Evolutionary conservation across 2,888 invertebrate species (phyloP), one percentile per base, ranked within the genome.

Genomic region (Camptogramma bilineatum): DNA sequence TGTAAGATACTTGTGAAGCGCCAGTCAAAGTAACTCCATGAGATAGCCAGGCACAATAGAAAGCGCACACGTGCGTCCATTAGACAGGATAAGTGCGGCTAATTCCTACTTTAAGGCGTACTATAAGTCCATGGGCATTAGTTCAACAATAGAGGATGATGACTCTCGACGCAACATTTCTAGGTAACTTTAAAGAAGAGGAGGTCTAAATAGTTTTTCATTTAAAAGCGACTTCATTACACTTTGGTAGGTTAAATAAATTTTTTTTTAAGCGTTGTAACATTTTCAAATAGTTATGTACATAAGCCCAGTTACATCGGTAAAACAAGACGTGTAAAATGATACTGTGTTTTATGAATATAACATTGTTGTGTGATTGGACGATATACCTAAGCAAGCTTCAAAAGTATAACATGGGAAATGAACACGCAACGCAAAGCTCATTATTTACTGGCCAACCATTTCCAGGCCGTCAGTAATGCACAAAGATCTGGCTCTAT

Each of bases 11-110:
- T 47, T 5, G 13, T 16, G 31, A 18, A 48, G 21, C 21, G 48
- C 34, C 34, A 19, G 55, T 48, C 39, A 53, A 52, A 61, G 51
- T 52, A 55, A 51, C 42, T 42, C 48, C 24, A 47, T 62, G 42
- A 52, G 28, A 71, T 70, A 75, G 71, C 70, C 66, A 66, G 21
- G 28, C 79, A 86, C 86, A 89, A 86, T 85, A 75, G 76, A 72
- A 73, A 77, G 79, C 83, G 79, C 82, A 84, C 82, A 85, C 83
- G 82, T 81, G 82, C 81, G 77, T 85, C 88, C 82, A 90, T 91
- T 90, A 91, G 85, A 86, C 81, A 81, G 86, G 86, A 89, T 91
- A 91, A 91, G 86, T 90, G 87, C 85, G 80, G 88, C 84, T 91
- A 88, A 91, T 91, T 90, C 84, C 80, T 80, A 82, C 83, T 82